Evolutionary conservation across 1,140 invertebrate genomes (phyloP).

Genomic region (Helicoverpa zea): DNA sequence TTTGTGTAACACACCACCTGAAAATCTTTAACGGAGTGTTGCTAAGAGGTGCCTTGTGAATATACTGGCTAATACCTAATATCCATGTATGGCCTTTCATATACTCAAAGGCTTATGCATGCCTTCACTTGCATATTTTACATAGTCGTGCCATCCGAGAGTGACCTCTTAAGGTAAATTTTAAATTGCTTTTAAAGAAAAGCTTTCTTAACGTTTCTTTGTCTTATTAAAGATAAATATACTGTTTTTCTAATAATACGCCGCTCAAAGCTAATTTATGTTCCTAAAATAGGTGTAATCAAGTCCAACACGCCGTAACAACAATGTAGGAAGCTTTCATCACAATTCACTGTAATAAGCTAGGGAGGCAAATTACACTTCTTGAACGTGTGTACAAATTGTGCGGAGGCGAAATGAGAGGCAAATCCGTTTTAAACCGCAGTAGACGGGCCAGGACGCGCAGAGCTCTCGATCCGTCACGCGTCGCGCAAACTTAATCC

Average conservation of each 20-base stretch:
- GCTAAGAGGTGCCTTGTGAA: slow-evolving; percentile 39
- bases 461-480: slow-evolving; percentile 81
- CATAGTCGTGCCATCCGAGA: slow-evolving; percentile 1
- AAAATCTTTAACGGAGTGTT: slow-evolving; percentile 44
- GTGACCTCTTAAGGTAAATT: neutral
- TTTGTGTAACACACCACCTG: slow-evolving; percentile 41
- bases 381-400: slow-evolving; percentile 77
- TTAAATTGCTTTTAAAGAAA: neutral
- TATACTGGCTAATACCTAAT: slow-evolving; percentile 22
- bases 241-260: no score
- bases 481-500: slow-evolving; percentile 81
- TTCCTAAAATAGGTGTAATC: neutral
- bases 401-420: slow-evolving; percentile 73
- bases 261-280: neutral
- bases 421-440: slow-evolving; percentile 81
- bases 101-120: slow-evolving; percentile 34
- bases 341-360: slow-evolving; percentile 51
- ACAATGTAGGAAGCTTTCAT: slow-evolving; percentile 8
- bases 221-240: no score
- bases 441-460: slow-evolving; percentile 70
- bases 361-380: slow-evolving; percentile 60
- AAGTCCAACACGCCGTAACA: neutral
- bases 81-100: slow-evolving; percentile 17
- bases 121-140: slow-evolving; percentile 28
- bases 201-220: neutral